phyloP scores from a whole-genome alignment of 2,797 vertebrate genomes.

The Heterohyrax brucei region DNA sequence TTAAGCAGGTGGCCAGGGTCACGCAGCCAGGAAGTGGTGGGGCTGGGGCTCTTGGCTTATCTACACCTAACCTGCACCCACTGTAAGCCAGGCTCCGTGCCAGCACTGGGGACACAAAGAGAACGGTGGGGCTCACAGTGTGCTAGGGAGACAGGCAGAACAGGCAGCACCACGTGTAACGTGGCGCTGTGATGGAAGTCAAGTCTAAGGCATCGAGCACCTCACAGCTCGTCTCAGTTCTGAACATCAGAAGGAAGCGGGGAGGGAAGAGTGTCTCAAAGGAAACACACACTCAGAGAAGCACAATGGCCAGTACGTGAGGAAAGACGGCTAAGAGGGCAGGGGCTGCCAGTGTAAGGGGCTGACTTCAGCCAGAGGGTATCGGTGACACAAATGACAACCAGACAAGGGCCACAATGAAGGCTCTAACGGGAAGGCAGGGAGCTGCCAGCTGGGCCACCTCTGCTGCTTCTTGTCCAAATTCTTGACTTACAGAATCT shows the following conservation, averaged over 20 bases:
- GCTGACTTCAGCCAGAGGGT: background rate
- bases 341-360: background rate
- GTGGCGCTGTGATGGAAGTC: background rate
- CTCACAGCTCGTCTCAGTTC: background rate
- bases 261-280: background rate
- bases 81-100: background rate
- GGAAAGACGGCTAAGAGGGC: background rate
- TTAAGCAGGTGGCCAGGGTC: background rate
- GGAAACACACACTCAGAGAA: background rate
- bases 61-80: background rate
- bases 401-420: no score
- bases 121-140: background rate
- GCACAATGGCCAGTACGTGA: rapidly evolving
- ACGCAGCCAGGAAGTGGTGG: no score
- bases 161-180: background rate
- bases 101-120: background rate
- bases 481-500: background rate
- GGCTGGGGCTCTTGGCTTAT: background rate
- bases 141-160: background rate
- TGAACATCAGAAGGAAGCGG: background rate
- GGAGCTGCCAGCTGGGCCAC: background rate
- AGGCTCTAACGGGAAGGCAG: background rate
- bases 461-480: background rate
- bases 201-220: background rate
- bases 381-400: background rate